Evolutionary conservation across 1,140 invertebrate genomes (phyloP).

Genomic region (Proales similis): DNA sequence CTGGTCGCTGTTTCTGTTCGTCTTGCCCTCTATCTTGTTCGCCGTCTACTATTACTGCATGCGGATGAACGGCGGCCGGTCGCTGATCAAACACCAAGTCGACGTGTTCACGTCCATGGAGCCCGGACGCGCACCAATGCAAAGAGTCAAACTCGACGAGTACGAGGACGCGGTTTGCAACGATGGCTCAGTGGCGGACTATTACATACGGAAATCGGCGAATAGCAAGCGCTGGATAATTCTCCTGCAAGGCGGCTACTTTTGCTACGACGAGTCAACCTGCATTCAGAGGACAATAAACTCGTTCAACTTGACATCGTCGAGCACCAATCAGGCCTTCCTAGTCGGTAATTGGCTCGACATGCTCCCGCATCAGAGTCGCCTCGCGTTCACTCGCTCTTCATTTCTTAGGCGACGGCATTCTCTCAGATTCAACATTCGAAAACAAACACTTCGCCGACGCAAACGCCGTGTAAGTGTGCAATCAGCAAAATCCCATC

Average conservation of each 20-base stretch:
- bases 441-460: background rate
- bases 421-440: background rate
- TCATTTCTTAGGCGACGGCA: no score
- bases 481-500: background rate
- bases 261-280: conserved; percentile 12
- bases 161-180: background rate
- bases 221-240: conserved; percentile 4
- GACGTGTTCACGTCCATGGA: background rate
- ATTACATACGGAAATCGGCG: background rate
- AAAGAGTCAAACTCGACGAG: background rate
- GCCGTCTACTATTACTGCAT: background rate
- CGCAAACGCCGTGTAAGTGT: conserved; percentile 12
- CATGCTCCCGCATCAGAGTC: no score
- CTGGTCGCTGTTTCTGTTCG: conserved; percentile 27
- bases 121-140: background rate
- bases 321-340: background rate
- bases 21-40: conserved; percentile 14
- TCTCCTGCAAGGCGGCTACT: conserved; percentile 11
- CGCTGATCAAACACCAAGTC: background rate
- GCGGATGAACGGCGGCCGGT: background rate
- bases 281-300: background rate
- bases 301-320: conserved; percentile 28
- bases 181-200: conserved; percentile 12
- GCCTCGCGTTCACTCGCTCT: no score
- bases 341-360: background rate